A percentile compares a stretch with the other conserved stretches of the same genome.
Evolutionary conservation across 1,140 invertebrate species (phyloP).

Genomic region (Brachionus asplanchnoidis): DNA sequence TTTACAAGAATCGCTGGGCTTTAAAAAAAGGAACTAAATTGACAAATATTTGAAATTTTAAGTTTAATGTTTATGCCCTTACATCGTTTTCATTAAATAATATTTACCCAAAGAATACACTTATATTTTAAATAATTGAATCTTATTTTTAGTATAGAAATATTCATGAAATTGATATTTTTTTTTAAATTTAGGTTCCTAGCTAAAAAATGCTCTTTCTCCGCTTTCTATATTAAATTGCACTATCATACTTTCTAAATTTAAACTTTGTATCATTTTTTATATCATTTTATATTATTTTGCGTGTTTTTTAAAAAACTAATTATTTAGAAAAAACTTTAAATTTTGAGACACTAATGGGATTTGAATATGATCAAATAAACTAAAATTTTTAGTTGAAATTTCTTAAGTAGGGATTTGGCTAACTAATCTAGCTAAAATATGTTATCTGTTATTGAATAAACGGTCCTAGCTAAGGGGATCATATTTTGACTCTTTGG

Average conservation of each 20-base stretch:
- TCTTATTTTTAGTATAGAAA: not conserved
- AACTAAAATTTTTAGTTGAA: not conserved
- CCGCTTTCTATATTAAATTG: not conserved
- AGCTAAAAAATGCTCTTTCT: not conserved
- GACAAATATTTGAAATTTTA: not conserved
- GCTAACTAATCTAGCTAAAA: not conserved
- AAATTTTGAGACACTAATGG: not conserved
- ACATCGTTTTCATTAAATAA: not conserved
- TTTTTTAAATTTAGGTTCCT: not conserved
- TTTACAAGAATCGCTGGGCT: not conserved
- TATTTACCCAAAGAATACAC: not conserved
- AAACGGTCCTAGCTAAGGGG: not conserved
- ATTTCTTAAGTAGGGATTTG: not conserved
- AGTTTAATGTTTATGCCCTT: not conserved
- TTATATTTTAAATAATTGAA: not conserved
- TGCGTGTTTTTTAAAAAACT: not conserved
- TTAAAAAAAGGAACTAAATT: not conserved
- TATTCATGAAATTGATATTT: not conserved
- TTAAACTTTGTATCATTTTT: not conserved
- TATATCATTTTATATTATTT: not conserved
- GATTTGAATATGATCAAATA: not conserved
- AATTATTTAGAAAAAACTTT: not conserved
- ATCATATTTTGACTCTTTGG: not conserved
- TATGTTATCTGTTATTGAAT: not conserved
- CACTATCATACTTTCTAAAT: not conserved